Conservation (phyloP, 2,888 invertebrate species). For the Torymus texanus region DNA sequence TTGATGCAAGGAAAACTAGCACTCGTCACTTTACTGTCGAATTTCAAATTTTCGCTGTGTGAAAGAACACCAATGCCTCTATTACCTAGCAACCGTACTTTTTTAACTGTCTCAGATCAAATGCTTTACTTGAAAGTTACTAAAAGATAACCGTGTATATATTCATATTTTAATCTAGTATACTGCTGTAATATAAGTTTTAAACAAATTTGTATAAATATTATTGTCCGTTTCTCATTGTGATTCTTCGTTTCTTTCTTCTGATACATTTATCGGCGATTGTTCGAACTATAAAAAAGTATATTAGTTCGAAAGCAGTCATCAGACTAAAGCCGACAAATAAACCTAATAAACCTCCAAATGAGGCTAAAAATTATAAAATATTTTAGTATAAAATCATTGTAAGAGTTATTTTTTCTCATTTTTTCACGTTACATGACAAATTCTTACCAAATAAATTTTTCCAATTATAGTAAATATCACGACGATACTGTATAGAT, state of each 20-base stretch:
- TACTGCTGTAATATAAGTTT: background rate
- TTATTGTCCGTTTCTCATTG: background rate
- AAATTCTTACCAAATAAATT: conserved; percentile 80
- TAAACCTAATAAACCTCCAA: conserved; percentile 87
- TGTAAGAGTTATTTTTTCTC: background rate
- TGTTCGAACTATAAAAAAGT: conserved; percentile 81
- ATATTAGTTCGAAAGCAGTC: conserved; percentile 85
- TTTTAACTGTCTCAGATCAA: conserved; percentile 31
- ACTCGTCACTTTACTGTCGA: conserved; percentile 42
- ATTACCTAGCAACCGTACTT: background rate
- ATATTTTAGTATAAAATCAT: background rate
- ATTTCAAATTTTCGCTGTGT: conserved; percentile 47
- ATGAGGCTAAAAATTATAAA: conserved; percentile 79
- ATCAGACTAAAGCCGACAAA: conserved; percentile 91
- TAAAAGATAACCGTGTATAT: background rate
- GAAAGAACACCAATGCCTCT: conserved; percentile 48
- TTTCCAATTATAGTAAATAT: conserved; percentile 83
- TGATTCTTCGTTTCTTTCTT: conserved; percentile 6
- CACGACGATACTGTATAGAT: conserved; percentile 81
- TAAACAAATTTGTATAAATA: background rate
- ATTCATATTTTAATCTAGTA: too few species aligned
- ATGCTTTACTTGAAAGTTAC: conserved; percentile 34
- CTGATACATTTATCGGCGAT: conserved; percentile 39
- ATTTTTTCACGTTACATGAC: background rate
- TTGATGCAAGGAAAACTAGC: conserved; percentile 56